phyloP scores from a whole-genome alignment of 2,797 vertebrate species.

The Urosaurus nigricauda region DNA sequence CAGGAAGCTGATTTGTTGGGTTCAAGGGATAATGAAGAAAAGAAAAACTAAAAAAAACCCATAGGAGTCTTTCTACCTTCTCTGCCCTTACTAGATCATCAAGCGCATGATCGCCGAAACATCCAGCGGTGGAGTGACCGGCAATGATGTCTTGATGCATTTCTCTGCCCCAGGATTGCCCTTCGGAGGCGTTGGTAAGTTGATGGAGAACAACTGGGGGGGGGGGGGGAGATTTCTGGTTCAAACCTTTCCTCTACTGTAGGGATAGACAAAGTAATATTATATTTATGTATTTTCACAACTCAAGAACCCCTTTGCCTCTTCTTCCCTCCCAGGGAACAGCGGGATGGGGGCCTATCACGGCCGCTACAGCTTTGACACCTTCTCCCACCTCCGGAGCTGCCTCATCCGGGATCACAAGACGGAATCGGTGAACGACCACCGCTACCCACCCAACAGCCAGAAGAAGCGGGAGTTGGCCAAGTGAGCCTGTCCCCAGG shows the following conservation, averaged over 20 bases:
- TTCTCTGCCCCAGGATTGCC: slow-evolving; percentile 85
- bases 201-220: neutral
- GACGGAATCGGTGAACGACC: slow-evolving; percentile 82
- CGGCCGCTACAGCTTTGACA: slow-evolving; percentile 87
- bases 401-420: slow-evolving; percentile 87
- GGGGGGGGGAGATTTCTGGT: too few relatives aligned
- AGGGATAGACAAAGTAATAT: too few relatives aligned
- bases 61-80: rapidly evolving
- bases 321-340: slow-evolving; percentile 77
- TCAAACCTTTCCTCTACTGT: neutral
- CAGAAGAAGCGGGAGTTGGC: slow-evolving; percentile 68
- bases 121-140: slow-evolving; percentile 90
- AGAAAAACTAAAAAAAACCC: too few relatives aligned
- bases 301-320: too few relatives aligned
- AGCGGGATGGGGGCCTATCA: slow-evolving; percentile 92
- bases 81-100: slow-evolving; percentile 65
- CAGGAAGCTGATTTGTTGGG: too few relatives aligned
- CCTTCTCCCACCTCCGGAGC: slow-evolving; percentile 87
- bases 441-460: slow-evolving; percentile 86
- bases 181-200: slow-evolving; percentile 92
- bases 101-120: slow-evolving; percentile 86
- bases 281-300: too few relatives aligned
- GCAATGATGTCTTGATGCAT: slow-evolving; percentile 92
- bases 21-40: too few relatives aligned
- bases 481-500: slow-evolving; percentile 55